Evolutionary conservation across 2,797 vertebrate genomes (phyloP).

Genomic region (Phylloscopus collybita): DNA sequence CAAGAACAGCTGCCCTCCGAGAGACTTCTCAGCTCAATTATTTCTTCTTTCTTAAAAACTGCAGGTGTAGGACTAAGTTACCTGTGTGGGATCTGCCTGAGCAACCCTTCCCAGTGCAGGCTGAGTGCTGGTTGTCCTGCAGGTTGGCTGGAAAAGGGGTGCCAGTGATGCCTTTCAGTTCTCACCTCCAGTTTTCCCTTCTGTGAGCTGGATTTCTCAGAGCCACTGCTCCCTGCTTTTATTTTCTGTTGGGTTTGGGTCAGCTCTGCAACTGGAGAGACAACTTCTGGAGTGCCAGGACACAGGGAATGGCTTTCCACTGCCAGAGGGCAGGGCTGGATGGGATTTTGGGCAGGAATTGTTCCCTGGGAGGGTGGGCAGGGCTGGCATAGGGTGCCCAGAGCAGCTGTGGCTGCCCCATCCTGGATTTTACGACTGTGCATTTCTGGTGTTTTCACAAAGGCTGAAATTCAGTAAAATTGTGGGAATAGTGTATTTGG

Average conservation of each 20-base stretch:
- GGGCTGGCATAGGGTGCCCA: background rate
- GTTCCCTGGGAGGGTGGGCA: background rate
- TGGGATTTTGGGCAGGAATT: background rate
- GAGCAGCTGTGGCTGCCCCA: background rate
- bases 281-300: background rate
- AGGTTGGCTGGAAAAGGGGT: background rate
- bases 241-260: background rate
- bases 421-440: background rate
- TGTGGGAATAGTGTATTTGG: background rate
- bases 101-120: background rate
- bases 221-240: background rate
- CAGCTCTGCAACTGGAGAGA: background rate
- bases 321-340: background rate
- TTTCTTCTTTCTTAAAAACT: background rate
- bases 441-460: background rate
- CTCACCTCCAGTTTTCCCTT: background rate
- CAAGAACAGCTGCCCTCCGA: background rate
- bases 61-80: accelerated
- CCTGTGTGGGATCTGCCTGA: background rate
- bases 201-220: accelerated
- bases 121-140: background rate
- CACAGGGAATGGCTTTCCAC: background rate
- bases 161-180: background rate
- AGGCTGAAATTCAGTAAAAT: background rate
- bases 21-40: background rate